Evolutionary conservation across 2,888 invertebrate genomes (phyloP).

Genomic region (Linnaemya vulpina): DNA sequence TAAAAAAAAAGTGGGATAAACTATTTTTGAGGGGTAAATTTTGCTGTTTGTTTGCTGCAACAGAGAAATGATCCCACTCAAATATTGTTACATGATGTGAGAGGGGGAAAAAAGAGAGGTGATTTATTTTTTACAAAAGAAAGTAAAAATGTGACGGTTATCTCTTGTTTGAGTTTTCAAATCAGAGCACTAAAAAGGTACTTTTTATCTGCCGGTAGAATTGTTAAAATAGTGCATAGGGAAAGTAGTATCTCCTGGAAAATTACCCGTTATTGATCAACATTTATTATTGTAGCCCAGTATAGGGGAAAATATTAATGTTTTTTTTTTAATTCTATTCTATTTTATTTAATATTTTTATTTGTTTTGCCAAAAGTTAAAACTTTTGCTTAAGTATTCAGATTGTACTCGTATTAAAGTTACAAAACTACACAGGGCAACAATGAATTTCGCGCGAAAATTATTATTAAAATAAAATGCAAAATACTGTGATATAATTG

Average conservation of each 20-base stretch:
- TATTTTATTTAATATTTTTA: background rate
- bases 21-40: background rate
- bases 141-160: too few species aligned
- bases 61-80: constrained; percentile 4
- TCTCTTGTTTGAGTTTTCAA: background rate
- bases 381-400: background rate
- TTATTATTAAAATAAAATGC: too few species aligned
- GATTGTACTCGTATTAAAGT: background rate
- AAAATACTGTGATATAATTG: too few species aligned
- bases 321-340: background rate
- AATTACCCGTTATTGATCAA: too few species aligned
- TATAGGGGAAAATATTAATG: background rate
- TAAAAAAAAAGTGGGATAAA: constrained; percentile 21
- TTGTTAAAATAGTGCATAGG: too few species aligned
- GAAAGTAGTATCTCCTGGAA: too few species aligned
- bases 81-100: background rate
- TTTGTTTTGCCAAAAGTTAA: constrained; percentile 10
- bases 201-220: too few species aligned
- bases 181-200: too few species aligned
- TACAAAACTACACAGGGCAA: background rate
- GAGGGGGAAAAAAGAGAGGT: background rate
- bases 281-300: background rate
- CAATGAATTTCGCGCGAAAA: too few species aligned
- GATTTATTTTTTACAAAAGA: background rate
- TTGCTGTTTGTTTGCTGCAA: background rate